These are phyloP conservation scores for Episyrphus balteatus DNA, from an alignment of 1,140 invertebrate species.

Conservation along the genomic window DNA sequence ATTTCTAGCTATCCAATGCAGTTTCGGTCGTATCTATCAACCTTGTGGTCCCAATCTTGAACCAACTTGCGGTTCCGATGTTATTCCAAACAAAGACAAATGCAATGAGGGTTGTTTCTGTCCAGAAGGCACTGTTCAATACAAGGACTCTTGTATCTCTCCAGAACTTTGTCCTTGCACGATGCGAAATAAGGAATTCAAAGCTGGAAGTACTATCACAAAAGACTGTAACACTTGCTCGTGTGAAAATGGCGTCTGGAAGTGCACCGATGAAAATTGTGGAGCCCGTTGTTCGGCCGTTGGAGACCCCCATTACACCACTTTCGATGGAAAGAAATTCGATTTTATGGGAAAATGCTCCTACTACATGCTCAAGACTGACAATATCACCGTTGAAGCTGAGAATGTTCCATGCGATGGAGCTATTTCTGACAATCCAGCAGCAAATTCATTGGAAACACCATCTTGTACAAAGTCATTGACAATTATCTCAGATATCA, in stretches of 20 bases:
- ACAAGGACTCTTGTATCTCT: constrained; percentile 61
- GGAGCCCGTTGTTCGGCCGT: constrained; percentile 64
- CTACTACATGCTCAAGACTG: constrained; percentile 62
- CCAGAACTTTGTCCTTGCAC: constrained; percentile 64
- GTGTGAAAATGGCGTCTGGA: constrained; percentile 51
- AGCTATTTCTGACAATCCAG: constrained; percentile 53
- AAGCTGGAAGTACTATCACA: constrained; percentile 55
- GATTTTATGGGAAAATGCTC: constrained; percentile 84
- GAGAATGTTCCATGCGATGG: constrained; percentile 75
- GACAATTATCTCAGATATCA: constrained; percentile 43
- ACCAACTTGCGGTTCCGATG: constrained; percentile 40
- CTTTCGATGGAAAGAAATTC: constrained; percentile 74
- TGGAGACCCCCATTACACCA: constrained; percentile 83
- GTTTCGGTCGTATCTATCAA: constrained; percentile 55
- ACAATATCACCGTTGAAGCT: constrained; percentile 59
- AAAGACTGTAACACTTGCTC: constrained; percentile 73
- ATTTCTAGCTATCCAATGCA: constrained; percentile 51
- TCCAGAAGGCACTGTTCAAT: constrained; percentile 57
- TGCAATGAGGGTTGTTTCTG: constrained; percentile 85
- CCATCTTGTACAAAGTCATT: constrained; percentile 76
- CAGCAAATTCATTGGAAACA: constrained; percentile 40
- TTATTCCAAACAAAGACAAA: constrained; percentile 27
- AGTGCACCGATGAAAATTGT: constrained; percentile 63
- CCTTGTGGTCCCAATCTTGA: constrained; percentile 53
- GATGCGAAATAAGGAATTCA: constrained; percentile 62